Evolutionary conservation across 1,140 invertebrate species (phyloP).

Genomic region (Drosophila ficusphila): DNA sequence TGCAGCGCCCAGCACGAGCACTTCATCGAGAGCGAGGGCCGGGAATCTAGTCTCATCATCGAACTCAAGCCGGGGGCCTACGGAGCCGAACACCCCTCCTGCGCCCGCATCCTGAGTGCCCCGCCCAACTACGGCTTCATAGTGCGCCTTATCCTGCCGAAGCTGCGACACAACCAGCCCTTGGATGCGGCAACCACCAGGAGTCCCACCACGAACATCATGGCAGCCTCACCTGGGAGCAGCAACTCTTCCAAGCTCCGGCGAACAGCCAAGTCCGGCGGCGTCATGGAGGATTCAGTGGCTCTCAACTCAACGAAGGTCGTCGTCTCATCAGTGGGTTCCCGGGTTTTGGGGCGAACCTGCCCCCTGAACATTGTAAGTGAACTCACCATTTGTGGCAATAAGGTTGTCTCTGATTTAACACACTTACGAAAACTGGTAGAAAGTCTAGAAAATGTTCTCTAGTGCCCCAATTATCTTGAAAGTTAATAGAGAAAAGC

Average conservation of each 20-base stretch:
- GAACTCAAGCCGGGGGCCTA: constrained; percentile 71
- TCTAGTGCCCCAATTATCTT: too few relatives aligned
- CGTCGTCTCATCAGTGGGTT: background rate
- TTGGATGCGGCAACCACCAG: constrained; percentile 12
- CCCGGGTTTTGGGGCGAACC: constrained; percentile 54
- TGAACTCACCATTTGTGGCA: constrained; percentile 15
- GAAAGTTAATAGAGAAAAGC: too few relatives aligned
- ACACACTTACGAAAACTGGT: background rate
- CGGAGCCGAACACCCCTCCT: constrained; percentile 54
- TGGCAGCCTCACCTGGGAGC: constrained; percentile 35
- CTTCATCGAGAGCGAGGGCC: constrained; percentile 81
- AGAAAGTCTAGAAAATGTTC: background rate
- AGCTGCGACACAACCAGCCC: constrained; percentile 58
- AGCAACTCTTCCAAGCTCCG: constrained; percentile 29
- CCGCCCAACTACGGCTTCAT: constrained; percentile 78
- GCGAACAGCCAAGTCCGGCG: constrained; percentile 9
- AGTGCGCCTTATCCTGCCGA: constrained; percentile 78
- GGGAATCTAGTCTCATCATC: constrained; percentile 81
- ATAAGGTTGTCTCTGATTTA: constrained; percentile 7
- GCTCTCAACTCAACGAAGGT: constrained; percentile 34
- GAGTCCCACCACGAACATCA: constrained; percentile 38
- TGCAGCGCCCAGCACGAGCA: constrained; percentile 77
- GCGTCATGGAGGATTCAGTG: constrained; percentile 35
- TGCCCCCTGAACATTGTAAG: constrained; percentile 83
- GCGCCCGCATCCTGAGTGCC: constrained; percentile 74